Evolutionary conservation across 2,888 invertebrate genomes (phyloP).

Genomic region (Mycalesis mineus): DNA sequence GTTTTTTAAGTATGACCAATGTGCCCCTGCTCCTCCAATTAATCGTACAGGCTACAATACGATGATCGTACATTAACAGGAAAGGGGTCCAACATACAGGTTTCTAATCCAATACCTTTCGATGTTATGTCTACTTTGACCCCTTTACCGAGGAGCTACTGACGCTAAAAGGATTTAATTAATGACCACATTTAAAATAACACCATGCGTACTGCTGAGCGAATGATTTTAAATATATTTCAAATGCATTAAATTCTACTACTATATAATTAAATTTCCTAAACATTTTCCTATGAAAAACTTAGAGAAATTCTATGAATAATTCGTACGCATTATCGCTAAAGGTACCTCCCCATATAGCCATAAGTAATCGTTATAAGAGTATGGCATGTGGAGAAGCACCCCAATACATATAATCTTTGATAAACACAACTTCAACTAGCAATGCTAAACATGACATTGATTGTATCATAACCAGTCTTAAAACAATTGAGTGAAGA

Average conservation of each 20-base stretch:
- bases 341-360: neutral
- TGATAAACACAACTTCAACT: slow-evolving; percentile 1
- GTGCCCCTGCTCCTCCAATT: too few species aligned
- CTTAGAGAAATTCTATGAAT: neutral
- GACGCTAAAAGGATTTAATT: too few species aligned
- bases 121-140: too few species aligned
- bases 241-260: neutral
- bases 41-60: too few species aligned
- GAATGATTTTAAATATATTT: neutral
- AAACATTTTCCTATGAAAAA: neutral
- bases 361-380: too few species aligned
- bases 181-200: neutral
- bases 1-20: too few species aligned
- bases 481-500: neutral
- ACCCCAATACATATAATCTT: neutral
- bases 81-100: too few species aligned
- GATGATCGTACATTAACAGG: too few species aligned
- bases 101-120: too few species aligned
- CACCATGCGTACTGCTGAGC: neutral
- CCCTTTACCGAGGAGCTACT: too few species aligned
- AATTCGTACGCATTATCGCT: neutral
- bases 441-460: slow-evolving; percentile 5
- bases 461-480: slow-evolving; percentile 2
- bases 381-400: too few species aligned
- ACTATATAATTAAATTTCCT: neutral